These are phyloP conservation scores for Limenitis camilla DNA, from an alignment of 2,888 invertebrate genomes.

Conservation along the genomic window DNA sequence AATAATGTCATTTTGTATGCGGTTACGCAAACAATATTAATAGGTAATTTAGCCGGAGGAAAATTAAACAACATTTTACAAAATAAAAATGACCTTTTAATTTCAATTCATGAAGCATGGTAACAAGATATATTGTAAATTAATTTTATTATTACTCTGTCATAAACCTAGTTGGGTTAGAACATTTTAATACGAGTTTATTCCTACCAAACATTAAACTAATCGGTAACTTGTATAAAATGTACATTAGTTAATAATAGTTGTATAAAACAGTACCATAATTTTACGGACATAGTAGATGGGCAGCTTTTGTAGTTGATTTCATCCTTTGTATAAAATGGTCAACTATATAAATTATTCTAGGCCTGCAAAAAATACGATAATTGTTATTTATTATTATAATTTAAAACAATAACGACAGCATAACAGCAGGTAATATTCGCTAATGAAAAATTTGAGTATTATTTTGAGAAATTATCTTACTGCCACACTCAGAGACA, in stretches of 20 bases:
- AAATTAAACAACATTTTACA: slow-evolving; percentile 57
- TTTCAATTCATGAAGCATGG: slow-evolving; percentile 71
- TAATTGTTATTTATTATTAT: neutral
- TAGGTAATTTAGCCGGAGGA: slow-evolving; percentile 10
- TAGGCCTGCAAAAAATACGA: slow-evolving; percentile 56
- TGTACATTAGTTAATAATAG: slow-evolving; percentile 50
- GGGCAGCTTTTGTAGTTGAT: slow-evolving; percentile 56
- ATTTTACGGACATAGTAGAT: slow-evolving; percentile 43
- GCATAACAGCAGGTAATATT: too few species aligned
- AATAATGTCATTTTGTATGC: slow-evolving; percentile 14
- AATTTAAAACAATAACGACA: too few species aligned
- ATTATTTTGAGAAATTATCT: too few species aligned
- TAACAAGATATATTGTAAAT: slow-evolving; percentile 71
- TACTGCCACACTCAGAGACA: too few species aligned
- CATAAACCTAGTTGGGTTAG: slow-evolving; percentile 51
- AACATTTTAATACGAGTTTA: slow-evolving; percentile 64
- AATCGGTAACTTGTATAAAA: slow-evolving; percentile 74
- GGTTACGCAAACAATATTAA: slow-evolving; percentile 12
- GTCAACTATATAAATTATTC: slow-evolving; percentile 57
- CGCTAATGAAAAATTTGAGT: too few species aligned
- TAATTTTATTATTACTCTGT: slow-evolving; percentile 55
- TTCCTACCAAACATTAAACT: slow-evolving; percentile 67
- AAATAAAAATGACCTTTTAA: slow-evolving; percentile 74
- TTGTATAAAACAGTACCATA: slow-evolving; percentile 68
- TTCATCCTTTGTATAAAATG: slow-evolving; percentile 57